phyloP scores from a whole-genome alignment of 2,888 invertebrate species.

The Rhabditoides inermis region DNA sequence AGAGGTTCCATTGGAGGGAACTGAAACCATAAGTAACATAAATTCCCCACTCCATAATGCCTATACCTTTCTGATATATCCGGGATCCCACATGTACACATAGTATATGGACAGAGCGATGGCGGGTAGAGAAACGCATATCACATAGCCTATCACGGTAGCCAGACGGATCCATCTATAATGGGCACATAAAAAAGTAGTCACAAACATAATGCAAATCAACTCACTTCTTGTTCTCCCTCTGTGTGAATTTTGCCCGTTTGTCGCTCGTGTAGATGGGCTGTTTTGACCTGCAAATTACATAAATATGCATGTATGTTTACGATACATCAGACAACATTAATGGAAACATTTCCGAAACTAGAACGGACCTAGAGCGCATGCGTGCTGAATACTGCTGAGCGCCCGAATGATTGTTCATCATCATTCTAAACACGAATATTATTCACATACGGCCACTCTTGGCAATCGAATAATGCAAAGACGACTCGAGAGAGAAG shows the following conservation, averaged over 20 bases:
- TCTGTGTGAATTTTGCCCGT: constrained; percentile 33
- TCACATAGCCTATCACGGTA: constrained; percentile 46
- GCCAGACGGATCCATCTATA: constrained; percentile 44
- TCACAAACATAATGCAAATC: not conserved
- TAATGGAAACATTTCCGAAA: too few species aligned
- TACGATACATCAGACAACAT: too few species aligned
- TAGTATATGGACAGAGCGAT: constrained; percentile 42
- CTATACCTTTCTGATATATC: constrained; percentile 27
- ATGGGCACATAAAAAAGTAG: not conserved
- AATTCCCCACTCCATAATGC: not conserved
- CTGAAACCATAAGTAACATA: constrained; percentile 7
- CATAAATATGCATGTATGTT: too few species aligned
- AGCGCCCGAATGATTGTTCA: too few species aligned
- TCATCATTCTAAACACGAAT: too few species aligned
- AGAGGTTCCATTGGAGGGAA: constrained; percentile 8
- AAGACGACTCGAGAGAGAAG: too few species aligned
- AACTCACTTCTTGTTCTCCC: constrained; percentile 31
- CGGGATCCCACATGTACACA: constrained; percentile 45
- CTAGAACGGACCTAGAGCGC: too few species aligned
- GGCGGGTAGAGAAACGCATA: constrained; percentile 44
- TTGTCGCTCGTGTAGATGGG: constrained; percentile 38
- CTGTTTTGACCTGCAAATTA: constrained; percentile 25
- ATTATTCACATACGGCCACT: too few species aligned
- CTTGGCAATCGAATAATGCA: too few species aligned
- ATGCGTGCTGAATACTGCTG: too few species aligned